Percentiles rank a stretch among this genome's conserved stretches.
phyloP scores from a whole-genome alignment of 1,140 invertebrate species.

The Calycopis cecrops region DNA sequence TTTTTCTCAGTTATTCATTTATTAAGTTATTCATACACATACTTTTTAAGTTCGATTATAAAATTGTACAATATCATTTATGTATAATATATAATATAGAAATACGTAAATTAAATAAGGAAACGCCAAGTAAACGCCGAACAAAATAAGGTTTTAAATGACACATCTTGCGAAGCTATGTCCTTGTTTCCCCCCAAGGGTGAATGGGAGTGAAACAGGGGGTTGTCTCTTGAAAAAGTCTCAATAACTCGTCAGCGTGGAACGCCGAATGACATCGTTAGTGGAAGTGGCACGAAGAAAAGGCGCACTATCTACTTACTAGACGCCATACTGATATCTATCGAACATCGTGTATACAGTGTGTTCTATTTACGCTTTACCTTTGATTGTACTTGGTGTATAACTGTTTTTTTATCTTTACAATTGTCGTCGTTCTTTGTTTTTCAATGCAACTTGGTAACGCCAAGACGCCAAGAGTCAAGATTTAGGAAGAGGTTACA shows the following conservation, averaged over 20 bases:
- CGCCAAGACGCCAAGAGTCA: no score
- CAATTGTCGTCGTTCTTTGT: no score
- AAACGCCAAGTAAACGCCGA: no score
- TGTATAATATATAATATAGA: no score
- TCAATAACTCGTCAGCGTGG: conserved; percentile 69
- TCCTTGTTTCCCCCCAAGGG: conserved; percentile 29
- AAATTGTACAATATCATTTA: no score
- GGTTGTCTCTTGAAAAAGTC: conserved; percentile 71
- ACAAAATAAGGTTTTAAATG: neutral
- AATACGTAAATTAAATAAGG: no score
- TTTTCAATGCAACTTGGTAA: no score
- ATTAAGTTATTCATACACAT: no score
- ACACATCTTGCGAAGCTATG: conserved; percentile 29
- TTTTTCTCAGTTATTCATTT: no score
- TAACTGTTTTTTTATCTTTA: no score
- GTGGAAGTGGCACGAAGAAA: conserved; percentile 67
- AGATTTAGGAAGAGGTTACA: no score
- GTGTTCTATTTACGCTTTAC: conserved; percentile 17
- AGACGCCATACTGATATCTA: conserved; percentile 43
- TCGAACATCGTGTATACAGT: conserved; percentile 40
- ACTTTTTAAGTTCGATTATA: no score
- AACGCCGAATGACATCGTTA: conserved; percentile 72
- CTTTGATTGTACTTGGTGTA: neutral
- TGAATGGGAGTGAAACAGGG: conserved; percentile 23
- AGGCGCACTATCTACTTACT: conserved; percentile 67